A percentile compares a stretch with the other conserved stretches of the same genome.
Conservation (phyloP, 1,140 invertebrate species). For the Conus ventricosus region DNA sequence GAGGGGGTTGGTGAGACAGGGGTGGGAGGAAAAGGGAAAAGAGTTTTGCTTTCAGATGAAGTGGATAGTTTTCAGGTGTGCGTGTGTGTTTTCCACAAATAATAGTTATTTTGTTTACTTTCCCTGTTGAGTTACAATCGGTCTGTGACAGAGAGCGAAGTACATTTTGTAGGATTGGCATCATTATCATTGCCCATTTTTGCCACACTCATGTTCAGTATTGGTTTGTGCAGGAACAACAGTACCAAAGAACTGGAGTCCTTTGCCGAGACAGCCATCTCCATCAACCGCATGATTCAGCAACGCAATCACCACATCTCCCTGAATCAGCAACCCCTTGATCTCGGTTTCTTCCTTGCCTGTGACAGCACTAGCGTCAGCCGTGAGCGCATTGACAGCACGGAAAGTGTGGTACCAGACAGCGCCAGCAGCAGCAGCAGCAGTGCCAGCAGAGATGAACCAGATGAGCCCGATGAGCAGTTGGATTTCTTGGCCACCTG, state of each 20-base stretch:
- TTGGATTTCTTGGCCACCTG: slow-evolving; percentile 48
- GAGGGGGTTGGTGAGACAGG: too few species aligned
- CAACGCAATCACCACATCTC: slow-evolving; percentile 89
- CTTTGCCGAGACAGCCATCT: slow-evolving; percentile 95
- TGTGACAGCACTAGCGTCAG: slow-evolving; percentile 34
- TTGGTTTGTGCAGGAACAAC: slow-evolving; percentile 83
- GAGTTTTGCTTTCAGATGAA: too few species aligned
- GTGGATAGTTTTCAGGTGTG: too few species aligned
- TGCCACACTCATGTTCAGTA: too few species aligned
- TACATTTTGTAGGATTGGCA: too few species aligned
- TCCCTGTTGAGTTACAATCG: too few species aligned
- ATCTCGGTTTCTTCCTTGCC: slow-evolving; percentile 59
- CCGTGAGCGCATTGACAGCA: not conserved
- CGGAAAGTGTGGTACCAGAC: not conserved
- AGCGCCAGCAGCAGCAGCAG: slow-evolving; percentile 30
- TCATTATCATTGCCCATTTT: too few species aligned
- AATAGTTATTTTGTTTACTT: too few species aligned
- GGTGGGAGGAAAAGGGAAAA: too few species aligned
- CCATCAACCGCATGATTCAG: slow-evolving; percentile 92
- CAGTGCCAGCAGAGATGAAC: slow-evolving; percentile 54
- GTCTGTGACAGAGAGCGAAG: too few species aligned
- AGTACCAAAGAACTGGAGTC: slow-evolving; percentile 92
- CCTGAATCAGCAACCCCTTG: slow-evolving; percentile 55
- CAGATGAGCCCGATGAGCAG: slow-evolving; percentile 38
- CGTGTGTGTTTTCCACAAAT: too few species aligned